Conservation (phyloP, 2,797 vertebrate species). For the Prionace glauca region DNA sequence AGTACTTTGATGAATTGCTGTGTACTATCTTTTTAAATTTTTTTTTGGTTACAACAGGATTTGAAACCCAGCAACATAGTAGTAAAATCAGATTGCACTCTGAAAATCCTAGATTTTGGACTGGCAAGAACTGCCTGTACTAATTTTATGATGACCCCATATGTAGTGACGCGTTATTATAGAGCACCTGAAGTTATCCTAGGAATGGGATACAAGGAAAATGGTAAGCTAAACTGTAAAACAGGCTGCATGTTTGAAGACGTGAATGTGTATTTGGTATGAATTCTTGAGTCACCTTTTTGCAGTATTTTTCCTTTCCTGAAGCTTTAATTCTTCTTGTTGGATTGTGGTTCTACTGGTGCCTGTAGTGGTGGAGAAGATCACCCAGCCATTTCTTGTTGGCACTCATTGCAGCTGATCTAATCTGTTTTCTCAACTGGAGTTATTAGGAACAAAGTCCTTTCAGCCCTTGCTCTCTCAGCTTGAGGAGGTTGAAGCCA, state of each 20-base stretch:
- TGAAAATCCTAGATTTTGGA: slow-evolving; percentile 96
- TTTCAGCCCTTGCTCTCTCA: neutral
- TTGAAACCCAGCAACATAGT: slow-evolving; percentile 97
- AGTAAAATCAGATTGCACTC: slow-evolving; percentile 90
- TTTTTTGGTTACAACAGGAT: slow-evolving; percentile 63
- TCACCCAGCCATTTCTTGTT: neutral
- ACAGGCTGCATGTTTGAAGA: neutral
- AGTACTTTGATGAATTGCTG: neutral
- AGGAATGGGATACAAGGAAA: slow-evolving; percentile 97
- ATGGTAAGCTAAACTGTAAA: slow-evolving; percentile 63
- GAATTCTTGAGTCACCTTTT: neutral
- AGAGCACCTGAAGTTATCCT: slow-evolving; percentile 92
- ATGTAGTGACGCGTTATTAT: slow-evolving; percentile 93
- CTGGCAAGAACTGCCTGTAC: slow-evolving; percentile 91
- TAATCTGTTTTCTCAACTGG: neutral
- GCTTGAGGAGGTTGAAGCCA: neutral
- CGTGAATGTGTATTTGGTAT: neutral
- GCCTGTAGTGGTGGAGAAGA: neutral
- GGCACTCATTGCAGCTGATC: neutral
- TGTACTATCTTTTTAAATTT: neutral
- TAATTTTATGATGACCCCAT: slow-evolving; percentile 98
- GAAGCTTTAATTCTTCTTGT: neutral
- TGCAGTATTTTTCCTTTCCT: neutral
- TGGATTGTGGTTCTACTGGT: neutral
- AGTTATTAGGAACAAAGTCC: neutral